phyloP scores from a whole-genome alignment of 2,113 vertebrate species.

The Myotis davidii region DNA sequence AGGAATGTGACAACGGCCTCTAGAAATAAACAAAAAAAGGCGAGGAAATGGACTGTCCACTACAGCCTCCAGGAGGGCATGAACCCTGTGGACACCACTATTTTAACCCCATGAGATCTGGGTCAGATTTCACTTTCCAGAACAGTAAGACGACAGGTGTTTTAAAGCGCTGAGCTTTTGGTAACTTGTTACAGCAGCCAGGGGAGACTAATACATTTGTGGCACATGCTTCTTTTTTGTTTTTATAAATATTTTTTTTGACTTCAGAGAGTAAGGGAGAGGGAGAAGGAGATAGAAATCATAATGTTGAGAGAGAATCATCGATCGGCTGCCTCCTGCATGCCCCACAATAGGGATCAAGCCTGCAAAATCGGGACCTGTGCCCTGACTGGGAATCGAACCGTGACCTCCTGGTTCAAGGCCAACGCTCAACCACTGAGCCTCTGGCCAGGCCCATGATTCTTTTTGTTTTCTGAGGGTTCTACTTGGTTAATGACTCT shows the following conservation, averaged over 20 bases:
- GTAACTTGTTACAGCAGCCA: neutral
- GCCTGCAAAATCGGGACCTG: too few species aligned
- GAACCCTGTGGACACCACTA: neutral
- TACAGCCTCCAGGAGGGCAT: neutral
- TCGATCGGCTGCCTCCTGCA: too few species aligned
- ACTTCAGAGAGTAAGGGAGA: too few species aligned
- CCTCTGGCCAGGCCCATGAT: too few species aligned
- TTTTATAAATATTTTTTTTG: too few species aligned
- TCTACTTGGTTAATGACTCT: neutral
- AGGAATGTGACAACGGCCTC: neutral
- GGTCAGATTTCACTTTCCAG: neutral
- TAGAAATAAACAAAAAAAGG: neutral
- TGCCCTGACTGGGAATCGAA: too few species aligned
- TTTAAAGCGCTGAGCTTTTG: neutral
- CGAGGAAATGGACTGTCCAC: neutral
- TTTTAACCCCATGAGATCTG: neutral
- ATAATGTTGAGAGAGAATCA: too few species aligned
- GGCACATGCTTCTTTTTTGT: neutral
- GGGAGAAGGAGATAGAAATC: too few species aligned
- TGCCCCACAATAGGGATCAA: too few species aligned
- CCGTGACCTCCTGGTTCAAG: too few species aligned
- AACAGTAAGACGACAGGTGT: neutral
- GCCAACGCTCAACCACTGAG: too few species aligned
- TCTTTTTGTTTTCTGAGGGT: constrained; percentile 2
- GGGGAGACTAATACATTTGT: neutral